Evolutionary conservation across 2,888 invertebrate genomes (phyloP).

Genomic region (Heliothis peltigera): DNA sequence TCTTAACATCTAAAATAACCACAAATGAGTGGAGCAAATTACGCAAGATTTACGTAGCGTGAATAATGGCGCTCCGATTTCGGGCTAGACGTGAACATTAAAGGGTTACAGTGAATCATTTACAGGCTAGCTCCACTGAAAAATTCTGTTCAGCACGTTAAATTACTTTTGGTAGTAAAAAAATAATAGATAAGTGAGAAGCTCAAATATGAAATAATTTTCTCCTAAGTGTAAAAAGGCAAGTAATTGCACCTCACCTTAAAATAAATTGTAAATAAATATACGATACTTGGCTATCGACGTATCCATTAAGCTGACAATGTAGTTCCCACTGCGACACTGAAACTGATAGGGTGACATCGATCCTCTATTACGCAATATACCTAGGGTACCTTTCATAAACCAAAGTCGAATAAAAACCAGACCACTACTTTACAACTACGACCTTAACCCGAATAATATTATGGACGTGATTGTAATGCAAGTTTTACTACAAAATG

Average conservation of each 20-base stretch:
- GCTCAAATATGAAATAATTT: too few species aligned
- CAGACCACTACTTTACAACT: slow-evolving; percentile 22
- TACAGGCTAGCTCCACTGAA: slow-evolving; percentile 2
- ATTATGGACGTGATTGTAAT: slow-evolving; percentile 43
- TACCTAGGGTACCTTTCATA: slow-evolving; percentile 26
- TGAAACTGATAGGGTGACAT: slow-evolving; percentile 24
- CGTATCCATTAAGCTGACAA: neutral
- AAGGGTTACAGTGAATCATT: slow-evolving; percentile 14
- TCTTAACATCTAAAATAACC: slow-evolving; percentile 52
- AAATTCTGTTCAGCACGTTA: neutral
- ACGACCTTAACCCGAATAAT: slow-evolving; percentile 52
- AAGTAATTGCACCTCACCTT: too few species aligned
- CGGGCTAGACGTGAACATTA: slow-evolving; percentile 8
- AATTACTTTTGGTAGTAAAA: too few species aligned
- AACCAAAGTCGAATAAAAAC: slow-evolving; percentile 23
- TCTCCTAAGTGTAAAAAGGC: too few species aligned
- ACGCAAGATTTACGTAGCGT: slow-evolving; percentile 45
- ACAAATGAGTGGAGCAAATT: slow-evolving; percentile 44
- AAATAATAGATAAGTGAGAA: too few species aligned
- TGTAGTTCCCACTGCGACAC: slow-evolving; percentile 13
- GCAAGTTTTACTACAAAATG: slow-evolving; percentile 39
- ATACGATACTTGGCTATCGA: neutral
- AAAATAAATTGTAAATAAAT: too few species aligned
- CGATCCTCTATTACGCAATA: slow-evolving; percentile 33
- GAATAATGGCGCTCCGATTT: slow-evolving; percentile 26